Evolutionary conservation across 2,797 vertebrate species (phyloP), one percentile per base, ranked within the genome.

Genomic region (Pristis pectinata): DNA sequence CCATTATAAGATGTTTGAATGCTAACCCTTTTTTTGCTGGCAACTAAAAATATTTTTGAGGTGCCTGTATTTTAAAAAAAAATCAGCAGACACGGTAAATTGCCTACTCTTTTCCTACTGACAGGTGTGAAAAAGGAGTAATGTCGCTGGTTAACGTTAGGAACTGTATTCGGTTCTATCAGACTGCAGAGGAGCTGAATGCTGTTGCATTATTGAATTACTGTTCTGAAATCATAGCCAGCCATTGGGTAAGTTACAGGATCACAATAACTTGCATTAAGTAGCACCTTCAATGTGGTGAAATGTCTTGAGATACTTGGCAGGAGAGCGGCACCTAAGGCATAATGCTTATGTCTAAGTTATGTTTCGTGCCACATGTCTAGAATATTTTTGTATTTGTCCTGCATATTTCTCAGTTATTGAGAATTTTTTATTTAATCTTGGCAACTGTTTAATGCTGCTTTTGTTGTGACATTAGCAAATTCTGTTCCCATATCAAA

Each of bases 151-250:
- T 99, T 95, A 99, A 99, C 56, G 99, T 99, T 94, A 98, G 99
- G 96, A 99, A 99, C 97, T 99, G 99, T 95, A 99, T 99, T 96
- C 97, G 99, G 83, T 99, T 99, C 97, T 99, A 99, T 96, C 99
- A 99, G 96, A 99, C 99, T 0, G 99, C 99, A 0, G 99, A 99
- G 96, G 99, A 99, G 95, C 97, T 99, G 67, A 98, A 98, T 85
- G 99, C 99, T 95, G 95, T 96, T 95, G 98, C 99, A 0, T 95
- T 99, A 72, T 98, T 99, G 97, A 99, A 99, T 96, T 99, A 99
- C 95, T 99, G 99, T 95, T 99, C 98, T 61, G 99, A 99, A 96
- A 99, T 99, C 95, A 99, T 99, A 95, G 99, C 99, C 85, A 99
- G 98, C 96, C 99, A 99, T 95, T 99, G 99, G 99, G 99, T 99